A percentile compares a stretch with the other conserved stretches of the same genome.
Evolutionary conservation across 1,140 invertebrate genomes (phyloP).

Genomic region (Globodera rostochiensis): DNA sequence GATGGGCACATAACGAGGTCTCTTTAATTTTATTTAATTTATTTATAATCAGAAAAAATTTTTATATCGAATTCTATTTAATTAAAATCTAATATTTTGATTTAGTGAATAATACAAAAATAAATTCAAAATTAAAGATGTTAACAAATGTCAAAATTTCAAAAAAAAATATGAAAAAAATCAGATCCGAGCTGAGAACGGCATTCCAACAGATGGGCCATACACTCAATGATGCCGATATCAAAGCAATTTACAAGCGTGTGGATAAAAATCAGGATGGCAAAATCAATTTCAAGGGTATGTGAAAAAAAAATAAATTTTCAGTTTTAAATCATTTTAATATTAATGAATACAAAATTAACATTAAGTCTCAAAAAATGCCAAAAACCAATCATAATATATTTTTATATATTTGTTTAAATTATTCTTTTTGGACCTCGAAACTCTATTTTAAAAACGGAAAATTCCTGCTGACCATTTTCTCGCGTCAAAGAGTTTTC

Average conservation of each 20-base stretch:
- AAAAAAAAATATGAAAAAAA: neutral
- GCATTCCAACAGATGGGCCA: slow-evolving; percentile 65
- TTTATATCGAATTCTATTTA: slow-evolving; percentile 13
- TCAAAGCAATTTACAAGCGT: slow-evolving; percentile 65
- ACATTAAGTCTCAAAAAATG: no score
- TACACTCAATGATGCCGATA: slow-evolving; percentile 59
- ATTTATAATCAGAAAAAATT: neutral
- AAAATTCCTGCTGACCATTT: no score
- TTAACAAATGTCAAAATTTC: no score
- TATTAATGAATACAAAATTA: no score
- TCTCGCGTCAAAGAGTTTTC: no score
- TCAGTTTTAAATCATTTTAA: no score
- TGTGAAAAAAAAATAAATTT: slow-evolving; percentile 15
- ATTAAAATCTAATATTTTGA: slow-evolving; percentile 5
- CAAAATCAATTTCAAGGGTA: slow-evolving; percentile 65
- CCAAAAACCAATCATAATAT: no score
- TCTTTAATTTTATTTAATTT: no score
- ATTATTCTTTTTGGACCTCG: no score
- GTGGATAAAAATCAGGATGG: slow-evolving; percentile 64
- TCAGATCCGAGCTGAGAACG: slow-evolving; percentile 60
- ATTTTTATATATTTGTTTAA: no score
- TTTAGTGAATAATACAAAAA: neutral
- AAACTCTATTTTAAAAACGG: no score
- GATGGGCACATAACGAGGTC: slow-evolving; percentile 62
- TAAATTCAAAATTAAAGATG: no score